Evolutionary conservation across 2,113 vertebrate species (phyloP), one percentile per base, ranked within the genome.

Genomic region (Formicarius rufipectus): DNA sequence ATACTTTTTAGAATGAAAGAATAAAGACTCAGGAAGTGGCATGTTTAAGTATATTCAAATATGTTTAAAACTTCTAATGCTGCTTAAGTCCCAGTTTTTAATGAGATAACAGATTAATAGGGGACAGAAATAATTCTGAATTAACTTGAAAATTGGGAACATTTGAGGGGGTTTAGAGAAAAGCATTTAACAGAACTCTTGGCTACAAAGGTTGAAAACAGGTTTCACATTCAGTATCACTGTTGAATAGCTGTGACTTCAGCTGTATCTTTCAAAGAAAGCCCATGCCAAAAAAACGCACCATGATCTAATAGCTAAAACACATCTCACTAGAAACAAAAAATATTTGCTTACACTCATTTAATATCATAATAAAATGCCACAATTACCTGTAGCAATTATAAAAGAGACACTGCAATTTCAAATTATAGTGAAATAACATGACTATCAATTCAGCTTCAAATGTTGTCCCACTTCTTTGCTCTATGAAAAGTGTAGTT

Each of bases 141-240:
- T 92, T 93, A 97, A 97, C 84, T 97, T 95, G 77, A 97, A 98
- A 98, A 96, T 69, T 89, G 72, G 89, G 67, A 90, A 87, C 60
- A 66, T 91, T 94, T 90, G 80, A 96, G 88, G 85, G 59, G 66
- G 31, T 73, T 93, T 89, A 74, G n/a, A 39, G 49, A 83, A 90
- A 91, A 89, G 62, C 52, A 89, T 93, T 92, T 84, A 96, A 91
- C 58, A 93, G 91, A 96, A 96, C 27, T 71, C 83, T 72, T 81
- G 59, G 58, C 72, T 78, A 88, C 35, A 92, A 84, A 87, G 55
- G 52, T 76, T 85, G n/a, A 94, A 97, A 93, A 82, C 49, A 81
- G 56, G 44, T 97, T 89, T 93, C 37, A 87, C 49, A 9, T 77
- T 69, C 66, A 90, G 84, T 69, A 84, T 37, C 74, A 62, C 63